phyloP scores from a whole-genome alignment of 2,888 invertebrate genomes.

The Trichogramma evanescens region DNA sequence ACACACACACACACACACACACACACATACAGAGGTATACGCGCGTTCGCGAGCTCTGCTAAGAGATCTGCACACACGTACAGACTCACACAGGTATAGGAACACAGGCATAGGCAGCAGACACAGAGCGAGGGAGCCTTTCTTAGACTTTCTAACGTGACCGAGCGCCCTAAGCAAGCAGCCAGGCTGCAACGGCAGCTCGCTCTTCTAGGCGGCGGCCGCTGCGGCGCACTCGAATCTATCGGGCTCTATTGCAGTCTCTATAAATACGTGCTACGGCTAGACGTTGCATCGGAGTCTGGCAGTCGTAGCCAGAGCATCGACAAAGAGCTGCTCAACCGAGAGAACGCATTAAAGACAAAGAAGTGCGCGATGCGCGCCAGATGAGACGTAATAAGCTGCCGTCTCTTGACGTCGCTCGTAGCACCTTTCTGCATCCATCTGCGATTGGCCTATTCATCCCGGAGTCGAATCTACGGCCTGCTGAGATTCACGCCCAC shows the following conservation, averaged over 20 bases:
- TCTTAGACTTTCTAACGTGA: slow-evolving; percentile 44
- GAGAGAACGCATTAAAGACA: neutral
- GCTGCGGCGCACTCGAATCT: neutral
- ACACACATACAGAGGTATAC: too few relatives aligned
- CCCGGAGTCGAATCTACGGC: too few relatives aligned
- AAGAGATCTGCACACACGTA: neutral
- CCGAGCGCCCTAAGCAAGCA: slow-evolving; percentile 35
- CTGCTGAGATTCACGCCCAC: too few relatives aligned
- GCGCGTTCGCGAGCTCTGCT: neutral
- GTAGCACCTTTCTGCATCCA: too few relatives aligned
- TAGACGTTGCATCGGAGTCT: too few relatives aligned
- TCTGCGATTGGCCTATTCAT: too few relatives aligned
- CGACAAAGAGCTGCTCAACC: neutral
- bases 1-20: too few relatives aligned
- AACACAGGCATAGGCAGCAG: neutral
- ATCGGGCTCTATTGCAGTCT: neutral
- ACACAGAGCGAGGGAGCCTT: slow-evolving; percentile 9
- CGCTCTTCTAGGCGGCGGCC: neutral
- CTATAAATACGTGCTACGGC: too few relatives aligned
- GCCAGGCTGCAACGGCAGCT: neutral
- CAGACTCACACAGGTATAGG: neutral
- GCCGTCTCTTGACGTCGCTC: too few relatives aligned
- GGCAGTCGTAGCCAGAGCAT: neutral
- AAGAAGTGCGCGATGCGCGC: too few relatives aligned
- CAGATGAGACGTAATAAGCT: too few relatives aligned